Percentiles rank a stretch among this genome's conserved stretches.
Conservation (phyloP, 1,140 invertebrate species). For the Delia radicum region DNA sequence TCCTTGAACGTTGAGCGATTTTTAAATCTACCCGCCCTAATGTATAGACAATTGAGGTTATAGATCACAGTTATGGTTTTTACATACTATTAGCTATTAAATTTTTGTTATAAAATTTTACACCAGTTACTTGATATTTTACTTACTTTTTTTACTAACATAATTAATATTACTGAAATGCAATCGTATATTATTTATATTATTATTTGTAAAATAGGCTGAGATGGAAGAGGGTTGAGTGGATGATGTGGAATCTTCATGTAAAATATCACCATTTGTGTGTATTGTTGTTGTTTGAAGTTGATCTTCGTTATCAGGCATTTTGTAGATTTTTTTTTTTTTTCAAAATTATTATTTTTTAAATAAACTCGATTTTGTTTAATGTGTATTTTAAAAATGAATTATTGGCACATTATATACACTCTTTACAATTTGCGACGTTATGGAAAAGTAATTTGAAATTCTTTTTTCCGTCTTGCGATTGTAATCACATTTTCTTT, state of each 20-base stretch:
- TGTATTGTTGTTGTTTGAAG: neutral
- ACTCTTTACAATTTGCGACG: neutral
- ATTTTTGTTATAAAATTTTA: too few species aligned
- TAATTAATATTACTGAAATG: constrained; percentile 43
- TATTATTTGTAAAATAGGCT: neutral
- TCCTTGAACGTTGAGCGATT: too few species aligned
- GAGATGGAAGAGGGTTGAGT: neutral
- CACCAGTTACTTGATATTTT: too few species aligned
- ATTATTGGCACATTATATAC: neutral
- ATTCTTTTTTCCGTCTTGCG: neutral
- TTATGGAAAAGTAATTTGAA: neutral
- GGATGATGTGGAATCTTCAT: neutral
- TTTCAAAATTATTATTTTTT: neutral
- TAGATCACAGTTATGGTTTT: neutral
- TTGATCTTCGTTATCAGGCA: constrained; percentile 1
- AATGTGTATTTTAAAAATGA: neutral
- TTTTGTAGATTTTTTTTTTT: neutral
- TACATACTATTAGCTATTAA: too few species aligned
- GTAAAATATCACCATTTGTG: neutral
- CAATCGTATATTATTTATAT: constrained; percentile 30
- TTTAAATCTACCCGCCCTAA: too few species aligned
- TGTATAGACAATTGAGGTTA: neutral
- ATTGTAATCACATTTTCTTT: neutral
- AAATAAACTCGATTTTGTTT: neutral
- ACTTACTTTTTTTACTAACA: constrained; percentile 34